Conservation (phyloP, 1,140 invertebrate species). For the Meloidogyne hapla region DNA sequence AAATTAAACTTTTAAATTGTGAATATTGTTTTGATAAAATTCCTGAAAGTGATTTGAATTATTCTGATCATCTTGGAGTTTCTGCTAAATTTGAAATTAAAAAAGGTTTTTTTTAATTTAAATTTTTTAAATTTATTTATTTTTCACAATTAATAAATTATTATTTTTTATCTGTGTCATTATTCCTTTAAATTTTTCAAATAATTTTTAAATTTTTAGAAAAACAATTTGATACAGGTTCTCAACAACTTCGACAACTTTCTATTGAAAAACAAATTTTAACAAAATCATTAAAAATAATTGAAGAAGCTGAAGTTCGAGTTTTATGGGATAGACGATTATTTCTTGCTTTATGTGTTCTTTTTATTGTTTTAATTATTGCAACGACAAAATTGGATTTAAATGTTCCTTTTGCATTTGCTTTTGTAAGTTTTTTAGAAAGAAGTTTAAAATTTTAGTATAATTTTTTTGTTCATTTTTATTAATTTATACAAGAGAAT, state of each 20-base stretch:
- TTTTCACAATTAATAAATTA: no score
- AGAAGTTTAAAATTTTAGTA: no score
- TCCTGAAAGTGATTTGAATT: conserved; percentile 62
- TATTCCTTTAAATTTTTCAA: no score
- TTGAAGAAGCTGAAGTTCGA: conserved; percentile 54
- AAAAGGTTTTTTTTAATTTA: conserved; percentile 21
- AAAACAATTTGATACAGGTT: conserved; percentile 23
- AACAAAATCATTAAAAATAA: conserved; percentile 47
- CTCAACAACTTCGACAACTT: conserved; percentile 31
- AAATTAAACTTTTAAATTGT: conserved; percentile 57
- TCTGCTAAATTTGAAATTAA: conserved; percentile 35
- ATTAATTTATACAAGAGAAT: no score
- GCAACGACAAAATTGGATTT: conserved; percentile 21
- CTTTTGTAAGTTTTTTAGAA: conserved; percentile 25
- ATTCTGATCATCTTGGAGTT: conserved; percentile 56
- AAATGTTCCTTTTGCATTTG: conserved; percentile 23
- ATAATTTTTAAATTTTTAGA: conserved; percentile 14
- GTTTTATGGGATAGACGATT: conserved; percentile 51
- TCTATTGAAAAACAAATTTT: conserved; percentile 36
- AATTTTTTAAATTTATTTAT: conserved; percentile 12
- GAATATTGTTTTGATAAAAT: conserved; percentile 71
- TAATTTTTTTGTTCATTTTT: not conserved
- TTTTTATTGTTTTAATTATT: conserved; percentile 22
- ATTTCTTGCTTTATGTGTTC: conserved; percentile 38
- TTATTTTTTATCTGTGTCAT: no score